These are phyloP conservation scores for Drosophila kepulauana DNA, from an alignment of 1,140 invertebrate species.

Conservation along the genomic window DNA sequence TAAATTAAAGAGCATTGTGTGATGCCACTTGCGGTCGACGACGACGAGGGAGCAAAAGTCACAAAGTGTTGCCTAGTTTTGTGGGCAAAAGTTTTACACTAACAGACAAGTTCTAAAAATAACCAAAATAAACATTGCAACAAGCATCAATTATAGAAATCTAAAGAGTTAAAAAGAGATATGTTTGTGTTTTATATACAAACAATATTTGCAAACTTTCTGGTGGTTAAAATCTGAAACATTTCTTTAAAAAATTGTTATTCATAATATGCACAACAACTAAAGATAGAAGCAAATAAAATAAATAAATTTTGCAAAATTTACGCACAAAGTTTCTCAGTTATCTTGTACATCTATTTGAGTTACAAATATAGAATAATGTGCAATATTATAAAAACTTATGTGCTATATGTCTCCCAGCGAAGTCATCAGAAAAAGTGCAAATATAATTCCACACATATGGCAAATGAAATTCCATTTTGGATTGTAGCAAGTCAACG, in stretches of 20 bases:
- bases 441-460: slow-evolving; percentile 14
- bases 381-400: slow-evolving; percentile 1
- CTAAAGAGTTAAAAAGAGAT: background rate
- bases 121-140: background rate
- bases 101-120: slow-evolving; percentile 20
- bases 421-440: background rate
- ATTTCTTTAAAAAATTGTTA: too few relatives aligned
- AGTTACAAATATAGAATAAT: background rate
- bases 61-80: slow-evolving; percentile 70
- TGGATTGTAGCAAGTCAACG: slow-evolving; percentile 40
- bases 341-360: background rate
- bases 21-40: slow-evolving; percentile 23
- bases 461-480: background rate
- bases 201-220: background rate
- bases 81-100: slow-evolving; percentile 46
- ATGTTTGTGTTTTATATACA: background rate
- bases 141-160: background rate
- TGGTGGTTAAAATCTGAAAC: too few relatives aligned
- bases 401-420: too few relatives aligned
- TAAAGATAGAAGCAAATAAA: too few relatives aligned
- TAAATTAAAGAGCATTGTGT: slow-evolving; percentile 74
- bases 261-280: too few relatives aligned
- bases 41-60: slow-evolving; percentile 41
- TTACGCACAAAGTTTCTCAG: too few relatives aligned
- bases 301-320: too few relatives aligned